Conservation (phyloP, 2,113 vertebrate species). For the Coreoperca whiteheadi region DNA sequence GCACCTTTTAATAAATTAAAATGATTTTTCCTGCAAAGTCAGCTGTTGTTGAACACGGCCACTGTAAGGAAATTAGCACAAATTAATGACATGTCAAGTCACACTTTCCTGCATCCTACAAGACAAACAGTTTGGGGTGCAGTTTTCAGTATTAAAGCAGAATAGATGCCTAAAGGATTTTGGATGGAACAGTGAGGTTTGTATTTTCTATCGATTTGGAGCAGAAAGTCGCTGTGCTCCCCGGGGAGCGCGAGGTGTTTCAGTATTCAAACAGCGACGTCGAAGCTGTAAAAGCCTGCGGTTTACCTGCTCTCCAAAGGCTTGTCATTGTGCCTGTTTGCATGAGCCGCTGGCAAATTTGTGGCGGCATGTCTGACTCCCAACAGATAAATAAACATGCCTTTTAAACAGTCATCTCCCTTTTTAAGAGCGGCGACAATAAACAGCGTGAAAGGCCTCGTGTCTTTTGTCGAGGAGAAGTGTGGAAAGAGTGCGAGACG, state of each 20-base stretch:
- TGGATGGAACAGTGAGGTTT: constrained; percentile 6
- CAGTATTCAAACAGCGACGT: constrained; percentile 43
- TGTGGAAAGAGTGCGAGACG: constrained; percentile 2
- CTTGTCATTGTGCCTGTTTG: constrained; percentile 55
- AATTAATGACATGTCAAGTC: not conserved
- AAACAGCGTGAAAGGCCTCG: constrained; percentile 11
- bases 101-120: not conserved
- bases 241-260: constrained; percentile 21
- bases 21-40: not conserved
- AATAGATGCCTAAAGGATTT: not conserved
- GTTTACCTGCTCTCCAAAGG: constrained; percentile 41
- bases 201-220: constrained; percentile 20
- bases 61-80: not conserved
- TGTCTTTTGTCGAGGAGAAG: not conserved
- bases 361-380: constrained; percentile 27
- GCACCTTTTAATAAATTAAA: not conserved
- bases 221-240: constrained; percentile 1
- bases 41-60: not conserved
- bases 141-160: not conserved
- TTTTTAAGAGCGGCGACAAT: not conserved
- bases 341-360: constrained; percentile 47
- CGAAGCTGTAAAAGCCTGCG: constrained; percentile 17
- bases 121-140: not conserved
- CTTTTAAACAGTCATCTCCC: constrained; percentile 43
- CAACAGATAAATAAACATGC: constrained; percentile 44